Evolutionary conservation across 2,797 vertebrate genomes (phyloP).

Genomic region (Stomatorhinus walkeri): DNA sequence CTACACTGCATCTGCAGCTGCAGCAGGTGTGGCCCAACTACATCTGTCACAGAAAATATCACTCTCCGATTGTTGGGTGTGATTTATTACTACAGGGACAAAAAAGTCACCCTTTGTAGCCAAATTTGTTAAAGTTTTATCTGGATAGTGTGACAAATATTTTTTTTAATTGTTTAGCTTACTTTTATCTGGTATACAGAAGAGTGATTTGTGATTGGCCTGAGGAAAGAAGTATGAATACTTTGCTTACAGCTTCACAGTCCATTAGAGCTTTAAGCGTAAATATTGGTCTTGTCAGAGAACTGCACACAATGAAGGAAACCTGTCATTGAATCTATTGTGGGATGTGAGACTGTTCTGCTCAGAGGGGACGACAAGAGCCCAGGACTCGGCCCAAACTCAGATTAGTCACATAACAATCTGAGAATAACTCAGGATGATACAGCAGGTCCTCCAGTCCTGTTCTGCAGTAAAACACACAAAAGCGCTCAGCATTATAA

Average conservation of each 20-base stretch:
- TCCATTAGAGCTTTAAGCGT: conserved; percentile 1
- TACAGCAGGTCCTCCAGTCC: neutral
- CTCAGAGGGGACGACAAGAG: neutral
- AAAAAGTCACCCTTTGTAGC: neutral
- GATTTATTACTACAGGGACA: neutral
- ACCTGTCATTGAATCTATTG: neutral
- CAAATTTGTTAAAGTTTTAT: neutral
- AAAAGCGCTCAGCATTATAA: neutral
- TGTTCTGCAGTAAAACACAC: neutral
- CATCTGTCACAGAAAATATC: neutral
- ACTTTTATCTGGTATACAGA: neutral
- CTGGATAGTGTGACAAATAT: neutral
- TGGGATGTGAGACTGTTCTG: neutral
- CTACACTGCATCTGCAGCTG: neutral
- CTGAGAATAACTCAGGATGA: neutral
- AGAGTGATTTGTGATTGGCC: neutral
- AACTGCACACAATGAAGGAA: neutral
- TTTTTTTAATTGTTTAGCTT: neutral
- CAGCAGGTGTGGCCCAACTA: neutral
- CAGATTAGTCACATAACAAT: conserved; percentile 7
- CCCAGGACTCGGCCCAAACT: neutral
- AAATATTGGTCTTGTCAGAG: neutral
- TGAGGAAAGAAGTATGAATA: neutral
- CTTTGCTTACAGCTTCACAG: neutral
- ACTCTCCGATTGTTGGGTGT: neutral